These are phyloP conservation scores for Setophaga kirtlandii DNA, from an alignment of 2,113 vertebrate species.

Conservation along the genomic window DNA sequence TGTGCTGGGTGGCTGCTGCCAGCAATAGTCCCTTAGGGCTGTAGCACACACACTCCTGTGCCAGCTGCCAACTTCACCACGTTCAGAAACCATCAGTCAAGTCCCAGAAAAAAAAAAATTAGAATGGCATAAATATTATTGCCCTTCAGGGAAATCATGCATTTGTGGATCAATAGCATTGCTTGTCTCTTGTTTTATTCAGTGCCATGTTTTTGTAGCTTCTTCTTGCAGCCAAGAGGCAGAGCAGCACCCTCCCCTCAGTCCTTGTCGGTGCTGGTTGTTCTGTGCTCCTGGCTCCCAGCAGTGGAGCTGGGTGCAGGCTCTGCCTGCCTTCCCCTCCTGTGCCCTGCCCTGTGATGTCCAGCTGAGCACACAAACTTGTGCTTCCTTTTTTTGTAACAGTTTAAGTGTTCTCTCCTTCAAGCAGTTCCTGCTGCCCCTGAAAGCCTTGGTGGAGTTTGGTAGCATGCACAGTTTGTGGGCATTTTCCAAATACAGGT, in stretches of 20 bases:
- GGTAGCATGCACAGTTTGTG: neutral
- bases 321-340: neutral
- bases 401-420: neutral
- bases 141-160: neutral
- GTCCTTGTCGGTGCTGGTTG: rapidly evolving
- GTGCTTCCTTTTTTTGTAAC: neutral
- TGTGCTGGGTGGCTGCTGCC: neutral
- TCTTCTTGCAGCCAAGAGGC: neutral
- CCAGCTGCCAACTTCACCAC: neutral
- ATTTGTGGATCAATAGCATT: neutral
- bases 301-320: neutral
- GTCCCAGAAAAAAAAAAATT: neutral
- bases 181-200: neutral
- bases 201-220: neutral
- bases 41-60: neutral
- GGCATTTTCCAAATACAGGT: neutral
- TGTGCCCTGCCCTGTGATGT: neutral
- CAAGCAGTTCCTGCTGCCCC: neutral
- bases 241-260: neutral
- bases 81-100: neutral
- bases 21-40: neutral
- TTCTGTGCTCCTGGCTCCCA: neutral
- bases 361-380: neutral
- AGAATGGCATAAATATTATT: neutral
- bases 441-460: neutral